Evolutionary conservation across 1,140 invertebrate species (phyloP), one percentile per base, ranked within the genome.

Genomic region (Phortica variegata): DNA sequence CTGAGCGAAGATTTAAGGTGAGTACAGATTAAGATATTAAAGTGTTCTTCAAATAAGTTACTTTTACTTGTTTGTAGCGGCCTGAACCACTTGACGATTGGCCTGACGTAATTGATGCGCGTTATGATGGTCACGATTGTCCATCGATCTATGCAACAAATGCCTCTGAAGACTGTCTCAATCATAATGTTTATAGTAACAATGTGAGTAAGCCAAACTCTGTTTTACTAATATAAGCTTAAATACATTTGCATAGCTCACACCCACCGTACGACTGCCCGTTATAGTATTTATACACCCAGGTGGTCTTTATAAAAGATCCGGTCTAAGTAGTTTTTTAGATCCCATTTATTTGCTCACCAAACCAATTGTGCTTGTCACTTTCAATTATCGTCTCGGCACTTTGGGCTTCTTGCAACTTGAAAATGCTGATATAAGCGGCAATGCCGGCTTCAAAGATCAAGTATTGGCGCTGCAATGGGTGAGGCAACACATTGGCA

Each of bases 371-470:
- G 75, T 85, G 23, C 50, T 84, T 0, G 80, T 85, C 2, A 80
- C 80, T 12, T 73, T 83, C 12, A 84, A 85, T 65, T 85, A 85
- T 52, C 65, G 83, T 32, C 47, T 82, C 1, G 78, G 77, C 7
- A 49, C 77, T 15, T 62, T 83, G 10, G 82, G 82, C 5, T 75
- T 74, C 31, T 16, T 77, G n/a, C 62, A 61, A 23, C 58, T 73
- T 0, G 66, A 60, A 1, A 66, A 68, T 36, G 34, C 47, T 0
- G 36, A 51, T 12, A 77, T 80, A 1, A 84, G 84, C 0, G 86
- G 86, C 1, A 89, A 89, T 65, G 79, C 83, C 6, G 87, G 85
- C 0, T 61, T 88, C 29, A 86, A 84, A 65, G 86, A 88, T 60
- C 86, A 87, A 73, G 78, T 85, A 0, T 66, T 81, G 23, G 86